These are phyloP conservation scores for Mormyrus iriodes DNA, from an alignment of 2,113 vertebrate genomes.

Conservation along the genomic window DNA sequence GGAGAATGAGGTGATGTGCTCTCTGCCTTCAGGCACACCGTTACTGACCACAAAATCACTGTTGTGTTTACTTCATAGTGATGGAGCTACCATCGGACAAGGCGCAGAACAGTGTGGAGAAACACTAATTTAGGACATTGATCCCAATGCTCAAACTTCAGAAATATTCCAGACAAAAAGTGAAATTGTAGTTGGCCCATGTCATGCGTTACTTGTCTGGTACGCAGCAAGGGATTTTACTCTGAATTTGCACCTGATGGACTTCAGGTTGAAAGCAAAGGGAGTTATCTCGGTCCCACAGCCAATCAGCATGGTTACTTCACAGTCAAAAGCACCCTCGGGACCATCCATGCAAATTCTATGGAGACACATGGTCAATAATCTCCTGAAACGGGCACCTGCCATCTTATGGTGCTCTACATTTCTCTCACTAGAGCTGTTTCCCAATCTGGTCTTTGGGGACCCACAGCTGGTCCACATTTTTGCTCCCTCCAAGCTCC, in stretches of 20 bases:
- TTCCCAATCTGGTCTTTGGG: not conserved
- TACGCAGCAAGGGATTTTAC: conserved; percentile 69
- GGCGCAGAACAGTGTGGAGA: not conserved
- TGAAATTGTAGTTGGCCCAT: not conserved
- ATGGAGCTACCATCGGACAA: not conserved
- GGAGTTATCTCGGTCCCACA: conserved; percentile 83
- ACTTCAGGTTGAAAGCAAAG: conserved; percentile 86
- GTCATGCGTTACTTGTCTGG: conserved; percentile 62
- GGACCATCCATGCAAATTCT: conserved; percentile 82
- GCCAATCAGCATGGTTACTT: conserved; percentile 83
- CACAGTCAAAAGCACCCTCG: conserved; percentile 82
- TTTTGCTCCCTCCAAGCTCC: not conserved
- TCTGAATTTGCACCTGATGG: conserved; percentile 86
- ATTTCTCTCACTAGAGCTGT: not conserved
- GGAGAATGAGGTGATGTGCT: not conserved
- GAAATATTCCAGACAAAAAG: not conserved
- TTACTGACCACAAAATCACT: not conserved
- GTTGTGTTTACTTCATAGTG: not conserved
- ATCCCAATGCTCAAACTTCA: not conserved
- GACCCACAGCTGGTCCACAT: not conserved
- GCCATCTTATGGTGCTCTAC: not conserved
- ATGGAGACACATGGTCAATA: conserved; percentile 7
- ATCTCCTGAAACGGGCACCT: not conserved
- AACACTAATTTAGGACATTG: not conserved
- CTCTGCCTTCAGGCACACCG: not conserved